Conservation (phyloP, 2,888 invertebrate species). For the Zaprionus obscuricornis region DNA sequence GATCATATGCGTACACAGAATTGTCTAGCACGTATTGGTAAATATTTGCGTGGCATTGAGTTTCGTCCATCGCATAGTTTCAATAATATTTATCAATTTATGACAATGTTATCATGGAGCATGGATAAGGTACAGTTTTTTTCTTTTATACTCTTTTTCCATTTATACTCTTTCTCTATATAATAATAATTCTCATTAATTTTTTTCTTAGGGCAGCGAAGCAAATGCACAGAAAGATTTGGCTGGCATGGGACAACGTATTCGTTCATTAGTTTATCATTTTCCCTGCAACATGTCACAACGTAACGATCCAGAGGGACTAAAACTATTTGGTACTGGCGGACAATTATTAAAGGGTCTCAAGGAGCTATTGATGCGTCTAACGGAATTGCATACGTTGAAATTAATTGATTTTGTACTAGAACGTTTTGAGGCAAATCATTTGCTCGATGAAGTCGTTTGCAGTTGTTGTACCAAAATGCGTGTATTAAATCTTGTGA, state of each 20-base stretch:
- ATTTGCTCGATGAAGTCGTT: conserved; percentile 89
- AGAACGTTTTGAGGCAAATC: conserved; percentile 88
- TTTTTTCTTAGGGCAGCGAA: conserved; percentile 50
- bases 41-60: conserved; percentile 87
- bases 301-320: conserved; percentile 86
- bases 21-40: conserved; percentile 88
- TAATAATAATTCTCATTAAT: no score
- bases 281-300: conserved; percentile 90
- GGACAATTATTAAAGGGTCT: conserved; percentile 87
- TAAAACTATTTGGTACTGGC: conserved; percentile 90
- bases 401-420: conserved; percentile 90
- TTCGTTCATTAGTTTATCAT: conserved; percentile 87
- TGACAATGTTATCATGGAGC: conserved; percentile 91
- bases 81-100: conserved; percentile 92
- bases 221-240: conserved; percentile 69
- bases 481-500: conserved; percentile 87
- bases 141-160: not conserved
- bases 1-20: conserved; percentile 90
- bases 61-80: conserved; percentile 91
- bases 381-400: conserved; percentile 86
- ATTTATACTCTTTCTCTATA: no score
- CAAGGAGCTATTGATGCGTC: conserved; percentile 87
- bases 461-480: conserved; percentile 87
- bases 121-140: conserved; percentile 85
- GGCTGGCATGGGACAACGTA: conserved; percentile 85